Evolutionary conservation across 1,140 invertebrate species (phyloP).

Genomic region (Druon quercuslanigerum): DNA sequence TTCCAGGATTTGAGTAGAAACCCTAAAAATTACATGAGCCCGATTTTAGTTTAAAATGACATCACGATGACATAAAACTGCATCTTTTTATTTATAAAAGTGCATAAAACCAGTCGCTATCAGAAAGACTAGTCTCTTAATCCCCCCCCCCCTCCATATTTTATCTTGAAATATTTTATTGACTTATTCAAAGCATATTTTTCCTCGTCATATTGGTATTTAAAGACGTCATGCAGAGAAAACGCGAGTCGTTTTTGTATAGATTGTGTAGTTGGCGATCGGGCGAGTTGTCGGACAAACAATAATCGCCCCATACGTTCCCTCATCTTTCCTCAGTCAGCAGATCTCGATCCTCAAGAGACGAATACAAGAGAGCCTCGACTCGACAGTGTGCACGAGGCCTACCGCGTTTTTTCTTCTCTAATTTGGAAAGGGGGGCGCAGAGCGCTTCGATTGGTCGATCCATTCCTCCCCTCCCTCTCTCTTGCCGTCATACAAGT

Average conservation of each 20-base stretch:
- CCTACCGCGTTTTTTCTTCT: background rate
- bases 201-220: background rate
- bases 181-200: background rate
- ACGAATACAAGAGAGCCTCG: background rate
- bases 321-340: constrained; percentile 14
- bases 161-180: background rate
- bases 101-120: too few relatives aligned
- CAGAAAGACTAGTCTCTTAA: too few relatives aligned
- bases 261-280: constrained; percentile 18
- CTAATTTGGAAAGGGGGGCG: background rate
- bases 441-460: constrained; percentile 40
- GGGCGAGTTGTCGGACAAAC: constrained; percentile 31
- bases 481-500: background rate
- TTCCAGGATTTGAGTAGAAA: too few relatives aligned
- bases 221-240: background rate
- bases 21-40: too few relatives aligned
- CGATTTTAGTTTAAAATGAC: too few relatives aligned
- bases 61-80: too few relatives aligned
- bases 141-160: too few relatives aligned
- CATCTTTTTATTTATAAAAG: too few relatives aligned
- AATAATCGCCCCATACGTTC: constrained; percentile 32
- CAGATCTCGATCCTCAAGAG: background rate
- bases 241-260: background rate
- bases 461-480: background rate
- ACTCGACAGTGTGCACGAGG: background rate